Evolutionary conservation across 2,888 invertebrate genomes (phyloP), one percentile per base, ranked within the genome.

Genomic region (Limnephilus marmoratus): DNA sequence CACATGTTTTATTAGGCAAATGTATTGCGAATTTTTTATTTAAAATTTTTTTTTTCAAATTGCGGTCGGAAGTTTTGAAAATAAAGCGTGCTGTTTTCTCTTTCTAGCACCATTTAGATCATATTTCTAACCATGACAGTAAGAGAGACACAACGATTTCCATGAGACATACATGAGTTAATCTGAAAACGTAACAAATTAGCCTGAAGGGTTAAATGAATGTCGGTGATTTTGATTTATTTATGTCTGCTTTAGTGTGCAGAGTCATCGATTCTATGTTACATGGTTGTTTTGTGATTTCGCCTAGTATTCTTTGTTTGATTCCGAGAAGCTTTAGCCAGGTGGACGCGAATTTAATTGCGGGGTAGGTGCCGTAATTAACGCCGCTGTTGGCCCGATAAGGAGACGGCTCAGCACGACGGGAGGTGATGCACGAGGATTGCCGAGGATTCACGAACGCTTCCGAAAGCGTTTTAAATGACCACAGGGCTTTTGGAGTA

Each of bases 261-360:
- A 45, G 7, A 29, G 12, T 11, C 34, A 82, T 29, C 13, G 85
- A 86, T 37, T 45, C 13, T 12, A 49, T 3, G 15, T 2, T 24
- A 4, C 15, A 24, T 24, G 37, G n/a, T n/a, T 7, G 37, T 86
- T n/a, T 49, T 45, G n/a, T 86, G 13, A 13, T 86, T 49, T 45
- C 15, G 85, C 41, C 85, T 37, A 29, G 85, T 12, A 45, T 41
- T 45, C 85, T 86, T 86, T 45, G 45, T 85, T 37, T 45, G 45
- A 29, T 49, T 86, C 45, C 83, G 41, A 83, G 83, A 86, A n/a
- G 29, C 41, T 49, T 81, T 53, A 81, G 18, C 88, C 91, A 91
- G 91, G 91, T 91, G 91, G 88, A 88, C 91, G 91, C 81, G 81
- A 91, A 91, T 83, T 91, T 91, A 91, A 91, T 91, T 91, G 89